Percentiles rank a stretch among this genome's conserved stretches.
Conservation (phyloP, 2,888 invertebrate genomes). For the Lathronympha strigana region DNA sequence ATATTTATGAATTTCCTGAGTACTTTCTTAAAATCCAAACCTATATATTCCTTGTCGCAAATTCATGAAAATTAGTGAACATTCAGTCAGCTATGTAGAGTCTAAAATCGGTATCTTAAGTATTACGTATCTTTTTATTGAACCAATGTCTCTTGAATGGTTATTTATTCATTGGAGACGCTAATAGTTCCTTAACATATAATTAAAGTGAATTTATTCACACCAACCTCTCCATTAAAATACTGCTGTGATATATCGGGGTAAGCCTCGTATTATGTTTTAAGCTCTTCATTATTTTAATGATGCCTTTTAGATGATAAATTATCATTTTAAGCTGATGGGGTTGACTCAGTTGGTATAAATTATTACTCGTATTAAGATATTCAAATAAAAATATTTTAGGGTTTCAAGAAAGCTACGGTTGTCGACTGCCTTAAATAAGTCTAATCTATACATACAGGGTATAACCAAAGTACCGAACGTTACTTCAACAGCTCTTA, state of each 20-base stretch:
- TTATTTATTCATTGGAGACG: conserved; percentile 51
- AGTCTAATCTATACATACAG: too few species aligned
- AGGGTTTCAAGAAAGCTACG: too few species aligned
- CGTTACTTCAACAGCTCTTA: too few species aligned
- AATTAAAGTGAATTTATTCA: conserved; percentile 43
- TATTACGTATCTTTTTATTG: background rate
- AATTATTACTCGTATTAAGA: background rate
- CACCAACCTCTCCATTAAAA: conserved; percentile 36
- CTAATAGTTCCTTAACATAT: conserved; percentile 46
- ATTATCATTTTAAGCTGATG: background rate
- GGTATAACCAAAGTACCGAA: too few species aligned
- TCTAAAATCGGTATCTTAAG: too few species aligned
- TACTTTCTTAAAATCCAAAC: too few species aligned
- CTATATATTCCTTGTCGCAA: too few species aligned
- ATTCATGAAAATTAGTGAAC: too few species aligned
- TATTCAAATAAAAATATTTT: background rate
- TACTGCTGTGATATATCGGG: conserved; percentile 35
- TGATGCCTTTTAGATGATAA: conserved; percentile 14
- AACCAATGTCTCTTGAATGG: background rate
- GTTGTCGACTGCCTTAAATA: too few species aligned
- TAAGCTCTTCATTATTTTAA: conserved; percentile 46
- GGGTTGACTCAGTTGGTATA: background rate
- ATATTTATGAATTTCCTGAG: too few species aligned
- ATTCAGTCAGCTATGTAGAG: too few species aligned
- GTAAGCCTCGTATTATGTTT: conserved; percentile 48